Conservation (phyloP, 1,140 invertebrate species). For the Stegodyphus dumicola region DNA sequence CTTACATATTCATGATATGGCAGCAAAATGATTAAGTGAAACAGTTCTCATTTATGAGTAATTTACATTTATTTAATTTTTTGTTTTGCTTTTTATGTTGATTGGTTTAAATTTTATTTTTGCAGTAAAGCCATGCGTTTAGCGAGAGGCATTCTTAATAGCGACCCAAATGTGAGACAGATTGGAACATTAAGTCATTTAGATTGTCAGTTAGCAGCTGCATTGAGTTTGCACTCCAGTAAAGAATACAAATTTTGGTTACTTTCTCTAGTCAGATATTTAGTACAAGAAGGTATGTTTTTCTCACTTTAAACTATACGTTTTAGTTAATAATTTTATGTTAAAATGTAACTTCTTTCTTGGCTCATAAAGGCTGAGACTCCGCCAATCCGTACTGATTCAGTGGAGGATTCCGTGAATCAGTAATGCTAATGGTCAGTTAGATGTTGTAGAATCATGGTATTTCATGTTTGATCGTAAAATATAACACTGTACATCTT, state of each 20-base stretch:
- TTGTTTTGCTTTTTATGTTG: not conserved
- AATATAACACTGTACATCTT: too few relatives aligned
- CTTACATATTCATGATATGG: not conserved
- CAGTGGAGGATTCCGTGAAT: too few relatives aligned
- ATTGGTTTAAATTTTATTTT: not conserved
- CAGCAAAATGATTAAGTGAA: not conserved
- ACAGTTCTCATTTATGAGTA: not conserved
- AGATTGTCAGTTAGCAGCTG: constrained; percentile 80
- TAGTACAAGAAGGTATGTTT: constrained; percentile 78
- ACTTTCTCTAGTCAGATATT: constrained; percentile 78
- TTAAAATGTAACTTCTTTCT: not conserved
- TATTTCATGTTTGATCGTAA: too few relatives aligned
- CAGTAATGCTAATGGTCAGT: too few relatives aligned
- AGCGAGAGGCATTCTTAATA: constrained; percentile 58
- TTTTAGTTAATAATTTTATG: constrained; percentile 13
- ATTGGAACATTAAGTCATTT: constrained; percentile 77
- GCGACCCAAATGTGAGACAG: constrained; percentile 41
- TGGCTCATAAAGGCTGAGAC: too few relatives aligned
- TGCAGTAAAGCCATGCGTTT: constrained; percentile 41
- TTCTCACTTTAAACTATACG: constrained; percentile 39
- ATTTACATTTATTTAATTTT: not conserved
- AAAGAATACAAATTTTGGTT: constrained; percentile 85
- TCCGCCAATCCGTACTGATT: too few relatives aligned
- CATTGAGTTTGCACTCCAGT: constrained; percentile 76
- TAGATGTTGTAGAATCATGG: too few relatives aligned